Percentiles rank a stretch among this genome's conserved stretches.
These are phyloP conservation scores for Nesoenas mayeri DNA, from an alignment of 2,113 vertebrate genomes.

Conservation along the genomic window DNA sequence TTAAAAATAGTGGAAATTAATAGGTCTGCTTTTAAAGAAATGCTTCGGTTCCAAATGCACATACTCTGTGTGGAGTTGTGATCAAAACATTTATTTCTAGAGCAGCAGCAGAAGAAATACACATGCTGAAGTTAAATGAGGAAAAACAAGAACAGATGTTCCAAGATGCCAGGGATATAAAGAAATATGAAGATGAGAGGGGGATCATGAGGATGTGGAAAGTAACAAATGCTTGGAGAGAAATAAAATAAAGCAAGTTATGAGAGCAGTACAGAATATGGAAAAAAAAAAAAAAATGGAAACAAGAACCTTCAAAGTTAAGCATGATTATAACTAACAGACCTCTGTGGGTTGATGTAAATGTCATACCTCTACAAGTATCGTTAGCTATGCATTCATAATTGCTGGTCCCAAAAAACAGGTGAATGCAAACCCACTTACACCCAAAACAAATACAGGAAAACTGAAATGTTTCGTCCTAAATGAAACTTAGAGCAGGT, in stretches of 20 bases:
- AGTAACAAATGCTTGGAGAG: not conserved
- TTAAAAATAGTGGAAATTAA: not conserved
- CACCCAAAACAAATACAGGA: not conserved
- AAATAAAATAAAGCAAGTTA: not conserved
- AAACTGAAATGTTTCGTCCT: not conserved
- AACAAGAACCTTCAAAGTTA: not conserved
- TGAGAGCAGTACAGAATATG: not conserved
- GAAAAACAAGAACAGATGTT: not conserved
- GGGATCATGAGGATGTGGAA: fast-evolving
- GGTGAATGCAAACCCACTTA: not conserved
- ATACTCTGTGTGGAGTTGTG: not conserved
- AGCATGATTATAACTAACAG: not conserved
- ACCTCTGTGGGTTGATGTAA: not conserved
- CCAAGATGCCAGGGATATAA: not conserved
- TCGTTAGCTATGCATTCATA: not conserved
- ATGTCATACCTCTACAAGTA: not conserved
- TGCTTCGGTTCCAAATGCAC: not conserved
- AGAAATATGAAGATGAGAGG: not conserved
- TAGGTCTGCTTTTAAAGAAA: not conserved
- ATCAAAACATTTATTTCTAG: not conserved
- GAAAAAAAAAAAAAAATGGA: not conserved
- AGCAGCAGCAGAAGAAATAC: not conserved
- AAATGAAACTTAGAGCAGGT: not conserved
- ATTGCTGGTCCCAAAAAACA: not conserved
- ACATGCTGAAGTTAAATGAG: not conserved